phyloP scores from a whole-genome alignment of 2,113 vertebrate genomes.

The Chinchilla lanigera region DNA sequence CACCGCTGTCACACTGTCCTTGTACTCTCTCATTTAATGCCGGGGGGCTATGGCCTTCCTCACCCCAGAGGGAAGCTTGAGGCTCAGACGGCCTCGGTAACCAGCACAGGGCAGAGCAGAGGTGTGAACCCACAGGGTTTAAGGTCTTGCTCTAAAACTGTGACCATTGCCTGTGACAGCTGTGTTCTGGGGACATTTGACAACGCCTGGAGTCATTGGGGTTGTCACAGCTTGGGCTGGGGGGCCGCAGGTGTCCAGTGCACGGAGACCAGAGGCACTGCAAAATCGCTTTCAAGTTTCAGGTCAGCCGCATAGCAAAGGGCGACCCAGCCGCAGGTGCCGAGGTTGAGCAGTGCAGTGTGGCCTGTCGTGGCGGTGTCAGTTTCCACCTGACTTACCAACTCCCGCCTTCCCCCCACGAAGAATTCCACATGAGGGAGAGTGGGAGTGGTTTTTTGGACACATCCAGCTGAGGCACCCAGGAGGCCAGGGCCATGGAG shows the following conservation, averaged over 20 bases:
- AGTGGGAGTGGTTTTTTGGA: background rate
- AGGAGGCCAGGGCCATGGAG: background rate
- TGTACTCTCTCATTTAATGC: background rate
- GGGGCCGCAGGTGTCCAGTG: background rate
- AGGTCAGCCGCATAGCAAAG: fast-evolving
- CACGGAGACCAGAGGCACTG: background rate
- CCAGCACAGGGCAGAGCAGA: background rate
- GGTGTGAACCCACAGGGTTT: background rate
- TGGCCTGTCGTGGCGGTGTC: too few relatives aligned
- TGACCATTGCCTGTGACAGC: background rate
- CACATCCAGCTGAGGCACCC: background rate
- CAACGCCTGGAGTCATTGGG: background rate
- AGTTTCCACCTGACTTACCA: background rate
- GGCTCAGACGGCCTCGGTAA: background rate
- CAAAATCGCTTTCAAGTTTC: fast-evolving
- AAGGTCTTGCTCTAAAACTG: background rate
- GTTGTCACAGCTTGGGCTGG: background rate
- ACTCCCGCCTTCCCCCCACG: background rate
- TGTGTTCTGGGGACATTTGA: background rate
- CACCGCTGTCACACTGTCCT: fast-evolving
- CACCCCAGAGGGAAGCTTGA: background rate
- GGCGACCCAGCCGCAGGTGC: fast-evolving
- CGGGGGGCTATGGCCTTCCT: background rate
- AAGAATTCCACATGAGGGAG: background rate
- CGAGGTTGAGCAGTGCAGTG: fast-evolving